Conservation (phyloP, 2,888 invertebrate genomes). For the Eupsilia transversa region DNA sequence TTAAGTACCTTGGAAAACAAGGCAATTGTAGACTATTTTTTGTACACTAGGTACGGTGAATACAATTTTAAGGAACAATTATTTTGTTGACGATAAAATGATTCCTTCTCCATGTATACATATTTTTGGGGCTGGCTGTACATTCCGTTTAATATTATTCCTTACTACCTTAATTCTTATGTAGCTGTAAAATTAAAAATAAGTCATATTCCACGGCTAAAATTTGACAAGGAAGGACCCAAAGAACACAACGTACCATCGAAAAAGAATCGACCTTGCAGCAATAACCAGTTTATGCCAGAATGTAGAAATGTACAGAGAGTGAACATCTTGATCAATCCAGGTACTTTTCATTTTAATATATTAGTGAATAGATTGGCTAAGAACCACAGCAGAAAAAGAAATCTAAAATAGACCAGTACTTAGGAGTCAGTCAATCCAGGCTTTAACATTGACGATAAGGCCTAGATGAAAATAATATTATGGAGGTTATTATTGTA, state of each 20-base stretch:
- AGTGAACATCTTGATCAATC: conserved; percentile 74
- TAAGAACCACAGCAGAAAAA: background rate
- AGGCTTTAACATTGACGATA: background rate
- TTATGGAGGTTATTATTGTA: no score
- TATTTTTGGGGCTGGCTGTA: no score
- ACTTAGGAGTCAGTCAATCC: background rate
- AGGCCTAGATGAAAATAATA: background rate
- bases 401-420: background rate
- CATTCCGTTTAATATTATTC: no score
- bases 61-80: no score
- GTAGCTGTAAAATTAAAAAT: conserved; percentile 67
- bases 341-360: conserved; percentile 69
- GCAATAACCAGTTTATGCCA: conserved; percentile 56
- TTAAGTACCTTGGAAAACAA: no score
- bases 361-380: background rate
- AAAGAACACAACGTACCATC: conserved; percentile 21
- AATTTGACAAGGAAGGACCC: conserved; percentile 50
- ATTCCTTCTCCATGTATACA: no score
- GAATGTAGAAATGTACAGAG: conserved; percentile 75
- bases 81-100: no score
- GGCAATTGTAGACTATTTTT: no score
- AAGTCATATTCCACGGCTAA: conserved; percentile 77
- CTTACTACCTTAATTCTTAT: background rate
- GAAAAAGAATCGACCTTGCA: conserved; percentile 36
- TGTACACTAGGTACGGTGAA: no score